Percentiles rank a stretch among this genome's conserved stretches.
phyloP scores from a whole-genome alignment of 1,140 invertebrate species.

The Tetramorium alpestre region DNA sequence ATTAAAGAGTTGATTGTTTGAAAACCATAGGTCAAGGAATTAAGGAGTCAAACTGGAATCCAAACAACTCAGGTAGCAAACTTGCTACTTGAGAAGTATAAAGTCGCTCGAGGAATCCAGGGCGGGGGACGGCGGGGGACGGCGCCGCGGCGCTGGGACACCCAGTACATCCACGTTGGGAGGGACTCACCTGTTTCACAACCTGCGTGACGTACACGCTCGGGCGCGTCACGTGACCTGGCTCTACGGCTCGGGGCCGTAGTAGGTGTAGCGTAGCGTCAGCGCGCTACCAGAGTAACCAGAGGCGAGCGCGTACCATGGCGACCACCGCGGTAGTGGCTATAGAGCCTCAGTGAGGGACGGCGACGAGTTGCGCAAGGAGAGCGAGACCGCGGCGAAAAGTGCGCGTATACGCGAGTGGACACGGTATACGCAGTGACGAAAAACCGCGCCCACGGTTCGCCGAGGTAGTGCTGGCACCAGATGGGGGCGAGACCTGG shows the following conservation, averaged over 20 bases:
- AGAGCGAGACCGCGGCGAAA: conserved; percentile 18
- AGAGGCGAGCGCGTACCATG: conserved; percentile 9
- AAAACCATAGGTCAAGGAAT: neutral
- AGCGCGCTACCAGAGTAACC: conserved; percentile 48
- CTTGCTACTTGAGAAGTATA: no score
- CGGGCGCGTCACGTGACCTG: conserved; percentile 80
- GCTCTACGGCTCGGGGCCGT: conserved; percentile 70
- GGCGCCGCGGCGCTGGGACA: no score
- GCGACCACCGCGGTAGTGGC: conserved; percentile 54
- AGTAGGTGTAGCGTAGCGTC: conserved; percentile 57
- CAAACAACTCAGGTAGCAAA: no score
- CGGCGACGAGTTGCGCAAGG: conserved; percentile 30
- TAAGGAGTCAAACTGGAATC: neutral
- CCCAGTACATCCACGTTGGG: neutral
- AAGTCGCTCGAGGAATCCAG: neutral
- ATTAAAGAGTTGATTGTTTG: neutral
- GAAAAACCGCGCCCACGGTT: conserved; percentile 66
- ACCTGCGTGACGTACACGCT: conserved; percentile 82
- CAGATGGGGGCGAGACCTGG: conserved; percentile 46
- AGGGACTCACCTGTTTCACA: conserved; percentile 84
- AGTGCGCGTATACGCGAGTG: neutral
- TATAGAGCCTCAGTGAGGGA: conserved; percentile 23
- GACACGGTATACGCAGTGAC: neutral
- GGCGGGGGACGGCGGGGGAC: neutral
- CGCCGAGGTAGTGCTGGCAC: conserved; percentile 1